Evolutionary conservation across 2,888 invertebrate species (phyloP), one percentile per base, ranked within the genome.

Genomic region (Andrena hattorfiana): DNA sequence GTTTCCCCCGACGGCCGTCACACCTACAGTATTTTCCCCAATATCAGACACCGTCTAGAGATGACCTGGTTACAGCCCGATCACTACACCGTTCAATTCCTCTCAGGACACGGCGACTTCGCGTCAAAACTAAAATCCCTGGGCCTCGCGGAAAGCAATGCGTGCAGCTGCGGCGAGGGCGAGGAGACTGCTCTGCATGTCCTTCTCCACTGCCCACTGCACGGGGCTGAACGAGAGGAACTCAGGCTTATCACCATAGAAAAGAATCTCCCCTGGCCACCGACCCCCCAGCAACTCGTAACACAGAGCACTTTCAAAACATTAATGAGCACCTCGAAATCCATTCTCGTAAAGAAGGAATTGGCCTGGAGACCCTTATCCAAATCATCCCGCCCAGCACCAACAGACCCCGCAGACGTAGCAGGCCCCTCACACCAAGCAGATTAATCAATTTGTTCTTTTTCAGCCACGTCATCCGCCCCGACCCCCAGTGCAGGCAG

Each of bases 41-140:
- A 30, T 6, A 30, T 30, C 30, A 23, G 8, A 5, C 20, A 59
- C 26, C 4, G 20, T 10, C 48, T 48, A n/a, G 7, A 10, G 5
- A 20, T 7, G 16, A 48, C 1, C 5, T 28, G 26, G 23, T 4
- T 60, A 2, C 6, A n/a, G 5, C 8, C 28, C 0, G 28, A 42
- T 5, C 60, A 60, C 49, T 48, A 60, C 42, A 13, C 10, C 1
- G 13, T 32, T n/a, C 70, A 71, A 48, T 16, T 71, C 0, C 28
- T 71, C 10, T 48, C 70, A 16, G 70, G 70, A 60, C 60, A 70
- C 2, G 70, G 70, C 0, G 32, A 70, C 16, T 48, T 70, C 1
- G 26, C 26, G 10, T 8, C 6, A 0, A 70, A 70, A 28, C 48
- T 70, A 5, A 1, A 48, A 2, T 2, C 48, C 48, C 48, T 48